These are phyloP conservation scores for Pogona vitticeps DNA, from an alignment of 2,113 vertebrate species.

Conservation along the genomic window DNA sequence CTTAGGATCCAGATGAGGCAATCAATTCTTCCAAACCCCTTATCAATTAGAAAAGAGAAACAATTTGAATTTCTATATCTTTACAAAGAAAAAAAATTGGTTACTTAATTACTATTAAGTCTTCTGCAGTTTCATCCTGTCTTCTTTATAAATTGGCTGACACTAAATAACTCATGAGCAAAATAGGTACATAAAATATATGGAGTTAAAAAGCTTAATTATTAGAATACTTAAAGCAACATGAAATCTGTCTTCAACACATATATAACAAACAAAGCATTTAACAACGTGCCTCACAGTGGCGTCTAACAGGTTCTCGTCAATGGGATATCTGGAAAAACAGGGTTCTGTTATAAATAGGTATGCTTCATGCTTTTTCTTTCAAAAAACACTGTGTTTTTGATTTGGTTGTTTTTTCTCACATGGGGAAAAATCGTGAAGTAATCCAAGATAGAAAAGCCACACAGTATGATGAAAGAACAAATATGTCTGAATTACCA, in stretches of 20 bases:
- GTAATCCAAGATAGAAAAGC: slow-evolving; percentile 5
- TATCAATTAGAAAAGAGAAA: slow-evolving; percentile 53
- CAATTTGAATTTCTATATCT: slow-evolving; percentile 48
- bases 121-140: background rate
- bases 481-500: background rate
- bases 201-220: slow-evolving; percentile 14
- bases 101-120: slow-evolving; percentile 8
- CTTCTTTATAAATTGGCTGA: background rate
- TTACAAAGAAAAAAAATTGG: slow-evolving; percentile 28
- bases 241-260: background rate
- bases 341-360: background rate
- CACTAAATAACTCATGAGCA: slow-evolving; percentile 18
- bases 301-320: background rate
- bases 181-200: slow-evolving; percentile 19
- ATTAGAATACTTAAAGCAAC: slow-evolving; percentile 4
- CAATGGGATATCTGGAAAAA: background rate
- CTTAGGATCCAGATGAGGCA: slow-evolving; percentile 43
- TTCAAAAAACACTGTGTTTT: too few relatives aligned
- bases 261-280: slow-evolving; percentile 2
- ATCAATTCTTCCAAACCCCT: slow-evolving; percentile 67
- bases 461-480: background rate
- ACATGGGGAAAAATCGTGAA: background rate
- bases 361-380: background rate
- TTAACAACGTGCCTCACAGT: background rate
- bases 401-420: background rate